Evolutionary conservation across 1,140 invertebrate genomes (phyloP), one percentile per base, ranked within the genome.

Genomic region (Brachystomella parvula): DNA sequence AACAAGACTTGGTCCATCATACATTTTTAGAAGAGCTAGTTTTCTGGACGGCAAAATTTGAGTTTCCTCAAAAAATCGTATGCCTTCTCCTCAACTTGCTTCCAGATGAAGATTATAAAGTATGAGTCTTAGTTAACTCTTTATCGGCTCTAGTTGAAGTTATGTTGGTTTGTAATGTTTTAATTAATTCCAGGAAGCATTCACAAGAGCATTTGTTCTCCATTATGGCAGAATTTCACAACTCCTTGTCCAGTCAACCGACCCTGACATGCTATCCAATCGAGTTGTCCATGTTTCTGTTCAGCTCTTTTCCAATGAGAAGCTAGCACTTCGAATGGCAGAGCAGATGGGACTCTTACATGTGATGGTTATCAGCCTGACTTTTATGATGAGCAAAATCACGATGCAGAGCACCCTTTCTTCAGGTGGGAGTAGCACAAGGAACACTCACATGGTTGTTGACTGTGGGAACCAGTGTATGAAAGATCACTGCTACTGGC

Each of bases 401-500:
- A 80, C 94, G 2, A 64, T 47, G 31, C 85, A 87, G 72, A 94
- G 90, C 76, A 89, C 86, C 1, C 79, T 95, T 31, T 90, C 94
- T 76, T 78, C 77, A 32, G 82, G 84, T 21, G 61, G 47, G 28
- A 6, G n/a, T n/a, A n/a, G n/a, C n/a, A n/a, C 49, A 12, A 53
- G 9, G 6, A 65, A 64, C 32, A 87, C 86, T 72, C 91, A 94
- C 76, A 85, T 84, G 73, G 93, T 97, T n/a, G 94, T 97, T 3
- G 92, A 96, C 75, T 97, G 94, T 77, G 88, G 85, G 17, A 83
- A 88, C 69, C 83, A 87, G 70, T 89, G 96, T 3, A 96, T 98
- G 91, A 95, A 93, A 78, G 91, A 96, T 75, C 95, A 98, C 79
- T 96, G 93, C 80, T 98, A 96, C 79, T 98, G 94, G 94, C 94